Percentiles rank a stretch among this genome's conserved stretches.
Conservation (phyloP, 2,888 invertebrate species). For the Zaprionus lineosus region DNA sequence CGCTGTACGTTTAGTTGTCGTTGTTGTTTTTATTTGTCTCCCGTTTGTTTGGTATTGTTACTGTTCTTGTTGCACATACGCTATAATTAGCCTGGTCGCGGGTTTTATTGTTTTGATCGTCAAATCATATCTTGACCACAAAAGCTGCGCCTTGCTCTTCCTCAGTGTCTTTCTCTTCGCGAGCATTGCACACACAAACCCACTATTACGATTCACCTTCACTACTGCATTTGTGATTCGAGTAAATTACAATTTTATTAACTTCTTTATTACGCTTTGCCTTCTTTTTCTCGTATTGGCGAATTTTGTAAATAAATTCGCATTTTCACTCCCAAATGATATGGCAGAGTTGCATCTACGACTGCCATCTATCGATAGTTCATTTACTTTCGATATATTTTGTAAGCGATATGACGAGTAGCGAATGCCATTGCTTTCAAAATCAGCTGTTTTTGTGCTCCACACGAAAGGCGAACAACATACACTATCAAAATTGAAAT, state of each 20-base stretch:
- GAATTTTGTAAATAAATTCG: slow-evolving; percentile 62
- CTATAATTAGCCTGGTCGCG: slow-evolving; percentile 53
- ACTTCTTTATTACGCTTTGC: slow-evolving; percentile 38
- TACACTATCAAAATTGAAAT: neutral
- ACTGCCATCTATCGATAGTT: slow-evolving; percentile 14
- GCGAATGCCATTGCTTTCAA: slow-evolving; percentile 2
- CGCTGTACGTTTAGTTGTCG: slow-evolving; percentile 41
- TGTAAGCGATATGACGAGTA: neutral
- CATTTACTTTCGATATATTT: slow-evolving; percentile 11
- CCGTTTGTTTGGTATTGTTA: slow-evolving; percentile 32
- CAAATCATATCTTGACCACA: slow-evolving; percentile 67
- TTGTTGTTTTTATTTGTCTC: slow-evolving; percentile 32
- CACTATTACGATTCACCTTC: slow-evolving; percentile 2
- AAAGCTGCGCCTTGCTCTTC: slow-evolving; percentile 50
- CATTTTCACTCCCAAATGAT: slow-evolving; percentile 57
- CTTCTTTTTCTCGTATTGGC: slow-evolving; percentile 47
- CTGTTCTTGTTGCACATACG: slow-evolving; percentile 38
- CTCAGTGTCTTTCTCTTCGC: slow-evolving; percentile 28
- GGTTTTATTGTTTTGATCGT: slow-evolving; percentile 61
- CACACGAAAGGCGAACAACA: neutral
- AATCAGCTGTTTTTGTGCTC: slow-evolving; percentile 25
- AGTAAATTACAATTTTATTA: slow-evolving; percentile 25
- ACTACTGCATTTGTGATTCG: slow-evolving; percentile 17
- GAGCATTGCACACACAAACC: slow-evolving; percentile 46
- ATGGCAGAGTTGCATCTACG: slow-evolving; percentile 39